Conservation (phyloP, 1,140 invertebrate species). For the Caenorhabditis brenneri region DNA sequence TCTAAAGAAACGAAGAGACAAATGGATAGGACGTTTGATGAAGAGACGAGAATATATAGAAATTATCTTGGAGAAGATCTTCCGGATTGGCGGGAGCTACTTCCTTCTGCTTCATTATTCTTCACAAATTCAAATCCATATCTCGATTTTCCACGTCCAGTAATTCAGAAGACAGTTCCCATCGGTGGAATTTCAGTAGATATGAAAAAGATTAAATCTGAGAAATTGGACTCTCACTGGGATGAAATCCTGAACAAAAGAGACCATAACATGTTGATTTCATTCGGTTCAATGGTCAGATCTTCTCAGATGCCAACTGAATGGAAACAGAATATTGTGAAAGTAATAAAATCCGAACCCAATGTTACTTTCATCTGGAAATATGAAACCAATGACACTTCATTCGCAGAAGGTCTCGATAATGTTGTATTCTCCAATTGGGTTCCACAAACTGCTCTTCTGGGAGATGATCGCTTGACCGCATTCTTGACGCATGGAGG, state of each 20-base stretch:
- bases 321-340: slow-evolving; percentile 11
- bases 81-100: not conserved
- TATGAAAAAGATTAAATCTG: not conserved
- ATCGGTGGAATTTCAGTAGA: slow-evolving; percentile 54
- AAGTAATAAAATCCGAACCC: slow-evolving; percentile 19
- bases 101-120: not conserved
- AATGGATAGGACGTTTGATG: not conserved
- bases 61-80: not conserved
- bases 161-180: slow-evolving; percentile 25
- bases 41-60: not conserved
- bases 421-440: slow-evolving; percentile 51
- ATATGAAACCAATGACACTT: slow-evolving; percentile 46
- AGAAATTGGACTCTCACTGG: not conserved
- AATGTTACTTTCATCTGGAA: slow-evolving; percentile 58
- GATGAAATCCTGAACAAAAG: not conserved
- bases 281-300: slow-evolving; percentile 51
- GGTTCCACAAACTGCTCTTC: slow-evolving; percentile 54
- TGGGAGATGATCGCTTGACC: slow-evolving; percentile 54
- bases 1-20: not conserved
- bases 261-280: slow-evolving; percentile 33
- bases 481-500: slow-evolving; percentile 65
- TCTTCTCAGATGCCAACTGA: slow-evolving; percentile 39
- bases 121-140: slow-evolving; percentile 48
- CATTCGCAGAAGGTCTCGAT: slow-evolving; percentile 10
- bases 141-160: slow-evolving; percentile 33